A percentile compares a stretch with the other conserved stretches of the same genome.
phyloP scores from a whole-genome alignment of 2,888 invertebrate species.

The Limnephilus auricula region DNA sequence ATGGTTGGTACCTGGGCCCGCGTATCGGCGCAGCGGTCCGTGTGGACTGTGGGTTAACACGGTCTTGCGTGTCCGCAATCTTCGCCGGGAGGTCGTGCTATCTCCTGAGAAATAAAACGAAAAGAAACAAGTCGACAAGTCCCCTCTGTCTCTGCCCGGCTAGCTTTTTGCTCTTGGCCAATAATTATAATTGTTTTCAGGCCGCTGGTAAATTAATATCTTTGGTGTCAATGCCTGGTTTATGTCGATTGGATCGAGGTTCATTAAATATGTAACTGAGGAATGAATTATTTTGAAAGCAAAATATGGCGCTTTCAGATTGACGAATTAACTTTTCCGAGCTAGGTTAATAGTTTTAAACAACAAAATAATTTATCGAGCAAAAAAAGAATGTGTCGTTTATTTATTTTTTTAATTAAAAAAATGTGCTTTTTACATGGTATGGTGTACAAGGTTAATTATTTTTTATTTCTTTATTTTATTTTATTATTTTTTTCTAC shows the following conservation, averaged over 20 bases:
- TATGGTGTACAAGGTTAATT: no score
- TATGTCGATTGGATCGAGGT: conserved; percentile 17
- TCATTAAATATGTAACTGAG: background rate
- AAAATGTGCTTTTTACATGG: no score
- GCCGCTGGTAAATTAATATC: conserved; percentile 21
- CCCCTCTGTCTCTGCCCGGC: background rate
- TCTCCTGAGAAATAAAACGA: background rate
- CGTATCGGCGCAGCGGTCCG: conserved; percentile 10
- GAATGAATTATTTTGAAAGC: no score
- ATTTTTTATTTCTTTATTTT: no score
- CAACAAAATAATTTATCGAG: no score
- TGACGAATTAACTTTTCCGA: no score
- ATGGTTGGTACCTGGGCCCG: background rate
- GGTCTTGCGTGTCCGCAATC: conserved; percentile 61
- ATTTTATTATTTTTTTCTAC: no score
- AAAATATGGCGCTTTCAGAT: no score
- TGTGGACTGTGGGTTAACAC: conserved; percentile 23
- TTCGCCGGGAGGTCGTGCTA: conserved; percentile 40
- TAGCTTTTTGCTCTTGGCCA: background rate
- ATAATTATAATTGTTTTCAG: conserved; percentile 13
- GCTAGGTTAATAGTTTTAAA: no score
- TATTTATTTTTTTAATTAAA: no score
- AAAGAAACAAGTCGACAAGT: background rate
- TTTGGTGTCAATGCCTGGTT: conserved; percentile 7
- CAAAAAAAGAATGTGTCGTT: no score